Base-by-base conservation (phyloP, 1,140 invertebrate genomes). In the Megathymus violae region DNA sequence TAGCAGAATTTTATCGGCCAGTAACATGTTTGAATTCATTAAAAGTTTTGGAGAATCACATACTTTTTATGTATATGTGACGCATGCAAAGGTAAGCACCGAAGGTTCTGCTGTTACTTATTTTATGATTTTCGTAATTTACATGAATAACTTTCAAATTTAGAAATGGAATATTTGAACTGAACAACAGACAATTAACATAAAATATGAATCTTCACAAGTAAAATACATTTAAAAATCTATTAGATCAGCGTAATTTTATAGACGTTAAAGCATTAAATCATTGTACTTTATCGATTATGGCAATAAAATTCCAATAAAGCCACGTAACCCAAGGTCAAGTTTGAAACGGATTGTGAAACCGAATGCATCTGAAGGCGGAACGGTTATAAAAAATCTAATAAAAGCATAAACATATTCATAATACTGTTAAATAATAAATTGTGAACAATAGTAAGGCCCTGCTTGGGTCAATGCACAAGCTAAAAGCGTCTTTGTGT, bases 401-500 rank as follows among this genome's bases (percentile, higher is more conserved):
- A 67, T 61, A 52, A 67, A 67, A 66, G 38, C 48, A 22, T 19
- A 38, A 36, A 59, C 31, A n/a, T 51, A 38, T 47, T 47, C 44
- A 47, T 59, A 59, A 47, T 47, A 38, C 43, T 56, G 22, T 61
- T 65, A 68, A 68, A 61, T 48, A 68, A 48, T 65, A 41, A 58
- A 58, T 41, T 3, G 13, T 44, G 51, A 69, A 67, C 63, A 65
- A 71, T 72, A 66, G 69, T 71, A 50, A 50, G 13, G 14, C 34
- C 31, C 17, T 3, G 14, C n/a, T 41, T 43, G 25, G 5, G 14
- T 16, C 19, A 41, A 38, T 1, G 14, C 0, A 40, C 64, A 58
- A 58, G 36, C 34, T 10, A 67, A 65, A 50, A 44, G 36, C 17
- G 13, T 60, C 66, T 40, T 38, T 62, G 11, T 17, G 25, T 31